Conservation (phyloP, 2,888 invertebrate species). For the Tortrix viridana region DNA sequence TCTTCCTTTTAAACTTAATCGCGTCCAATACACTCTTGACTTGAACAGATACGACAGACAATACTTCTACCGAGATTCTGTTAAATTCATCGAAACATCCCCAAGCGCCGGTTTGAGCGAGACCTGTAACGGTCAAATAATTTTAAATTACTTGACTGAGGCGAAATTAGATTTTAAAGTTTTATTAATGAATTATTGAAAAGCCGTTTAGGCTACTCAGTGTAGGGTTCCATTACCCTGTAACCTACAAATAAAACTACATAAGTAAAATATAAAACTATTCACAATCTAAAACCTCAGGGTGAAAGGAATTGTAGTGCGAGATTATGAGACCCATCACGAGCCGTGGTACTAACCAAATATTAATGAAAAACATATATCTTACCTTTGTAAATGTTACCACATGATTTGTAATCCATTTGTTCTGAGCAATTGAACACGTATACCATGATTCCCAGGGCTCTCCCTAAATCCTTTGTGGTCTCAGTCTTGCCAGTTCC, state of each 20-base stretch:
- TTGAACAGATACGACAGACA: slow-evolving; percentile 98
- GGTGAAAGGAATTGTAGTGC: too few relatives aligned
- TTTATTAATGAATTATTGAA: too few relatives aligned
- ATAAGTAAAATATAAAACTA: too few relatives aligned
- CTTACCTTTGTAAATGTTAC: slow-evolving; percentile 95
- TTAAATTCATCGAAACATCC: slow-evolving; percentile 99
- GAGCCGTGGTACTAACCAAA: too few relatives aligned
- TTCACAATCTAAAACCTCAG: too few relatives aligned
- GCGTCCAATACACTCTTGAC: slow-evolving; percentile 94
- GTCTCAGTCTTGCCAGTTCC: slow-evolving; percentile 99
- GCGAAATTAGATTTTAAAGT: too few relatives aligned
- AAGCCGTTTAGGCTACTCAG: too few relatives aligned
- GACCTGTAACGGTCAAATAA: slow-evolving; percentile 63
- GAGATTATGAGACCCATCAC: too few relatives aligned
- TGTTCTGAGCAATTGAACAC: slow-evolving; percentile 98
- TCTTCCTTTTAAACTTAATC: slow-evolving; percentile 90
- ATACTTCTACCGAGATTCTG: slow-evolving; percentile 96
- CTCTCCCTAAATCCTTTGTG: slow-evolving; percentile 97
- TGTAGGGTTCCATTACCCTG: too few relatives aligned
- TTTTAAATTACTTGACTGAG: not conserved
- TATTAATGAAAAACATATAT: not conserved
- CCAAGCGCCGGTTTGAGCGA: slow-evolving; percentile 98
- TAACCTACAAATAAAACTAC: too few relatives aligned
- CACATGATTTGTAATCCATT: slow-evolving; percentile 98
- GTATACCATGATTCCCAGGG: slow-evolving; percentile 97